Conservation (phyloP, 2,888 invertebrate species). For the Polymixis lichenea region DNA sequence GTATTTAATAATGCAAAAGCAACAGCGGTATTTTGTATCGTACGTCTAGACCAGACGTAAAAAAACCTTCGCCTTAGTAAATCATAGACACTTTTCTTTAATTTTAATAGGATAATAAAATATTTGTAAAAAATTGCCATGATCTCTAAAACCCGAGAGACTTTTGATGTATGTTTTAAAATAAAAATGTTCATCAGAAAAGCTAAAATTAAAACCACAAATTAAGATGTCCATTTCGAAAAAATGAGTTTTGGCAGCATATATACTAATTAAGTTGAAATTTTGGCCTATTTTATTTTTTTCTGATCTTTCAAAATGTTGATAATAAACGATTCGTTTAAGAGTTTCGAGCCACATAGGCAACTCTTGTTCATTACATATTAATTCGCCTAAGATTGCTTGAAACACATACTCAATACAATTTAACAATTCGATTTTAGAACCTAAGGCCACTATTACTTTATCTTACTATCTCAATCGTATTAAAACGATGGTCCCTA, state of each 20-base stretch:
- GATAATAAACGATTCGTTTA: not conserved
- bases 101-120: not conserved
- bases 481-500: not conserved
- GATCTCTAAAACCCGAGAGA: not conserved
- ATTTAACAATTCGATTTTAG: not conserved
- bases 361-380: not conserved
- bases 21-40: not conserved
- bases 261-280: not conserved
- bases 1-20: not conserved
- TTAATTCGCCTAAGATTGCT: constrained; percentile 10
- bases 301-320: not conserved
- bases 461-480: not conserved
- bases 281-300: not conserved
- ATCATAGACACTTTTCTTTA: not conserved
- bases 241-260: not conserved
- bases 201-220: not conserved
- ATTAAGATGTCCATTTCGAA: not conserved
- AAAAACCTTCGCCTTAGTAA: not conserved
- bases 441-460: constrained; percentile 2
- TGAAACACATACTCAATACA: constrained; percentile 32
- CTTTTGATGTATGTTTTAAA: not conserved
- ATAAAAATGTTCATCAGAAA: not conserved
- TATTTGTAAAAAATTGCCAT: not conserved
- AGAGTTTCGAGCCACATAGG: not conserved
- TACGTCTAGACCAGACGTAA: not conserved